These are phyloP conservation scores for Dione juno DNA, from an alignment of 2,888 invertebrate genomes.

Conservation along the genomic window DNA sequence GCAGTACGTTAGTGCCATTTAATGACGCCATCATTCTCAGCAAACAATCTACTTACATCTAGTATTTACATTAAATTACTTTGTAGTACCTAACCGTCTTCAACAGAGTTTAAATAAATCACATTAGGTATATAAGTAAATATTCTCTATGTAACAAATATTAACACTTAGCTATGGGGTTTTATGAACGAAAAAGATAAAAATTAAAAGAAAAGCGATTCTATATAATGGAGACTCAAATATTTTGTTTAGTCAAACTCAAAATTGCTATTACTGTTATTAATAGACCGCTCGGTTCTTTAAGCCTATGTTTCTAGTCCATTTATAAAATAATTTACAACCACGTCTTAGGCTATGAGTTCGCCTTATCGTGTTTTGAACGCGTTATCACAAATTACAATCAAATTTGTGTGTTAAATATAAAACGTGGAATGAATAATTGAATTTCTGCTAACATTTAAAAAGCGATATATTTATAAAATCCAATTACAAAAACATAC, in stretches of 20 bases:
- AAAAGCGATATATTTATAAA: conserved; percentile 20
- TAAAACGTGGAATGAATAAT: conserved; percentile 8
- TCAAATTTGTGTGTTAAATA: conserved; percentile 18
- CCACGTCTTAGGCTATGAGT: background rate
- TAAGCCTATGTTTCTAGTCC: background rate
- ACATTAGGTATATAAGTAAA: conserved; percentile 49
- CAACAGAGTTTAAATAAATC: conserved; percentile 58
- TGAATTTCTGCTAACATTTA: conserved; percentile 3
- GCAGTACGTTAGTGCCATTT: conserved; percentile 40
- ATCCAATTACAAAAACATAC: conserved; percentile 21
- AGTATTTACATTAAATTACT: conserved; percentile 48
- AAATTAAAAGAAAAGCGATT: conserved; percentile 44
- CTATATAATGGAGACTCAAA: background rate
- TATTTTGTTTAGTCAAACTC: background rate
- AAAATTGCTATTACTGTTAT: background rate
- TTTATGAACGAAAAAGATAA: conserved; percentile 47
- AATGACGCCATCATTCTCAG: conserved; percentile 50
- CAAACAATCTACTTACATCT: conserved; percentile 50
- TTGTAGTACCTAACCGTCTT: conserved; percentile 53
- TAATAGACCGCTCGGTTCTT: conserved; percentile 13
- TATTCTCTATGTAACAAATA: conserved; percentile 51
- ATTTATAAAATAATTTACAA: conserved; percentile 1
- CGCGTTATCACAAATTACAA: conserved; percentile 28
- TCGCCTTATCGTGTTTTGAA: conserved; percentile 11
- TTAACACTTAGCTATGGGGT: conserved; percentile 50